These are phyloP conservation scores for Geophilus truncorum DNA, from an alignment of 2,888 invertebrate species.

Conservation along the genomic window DNA sequence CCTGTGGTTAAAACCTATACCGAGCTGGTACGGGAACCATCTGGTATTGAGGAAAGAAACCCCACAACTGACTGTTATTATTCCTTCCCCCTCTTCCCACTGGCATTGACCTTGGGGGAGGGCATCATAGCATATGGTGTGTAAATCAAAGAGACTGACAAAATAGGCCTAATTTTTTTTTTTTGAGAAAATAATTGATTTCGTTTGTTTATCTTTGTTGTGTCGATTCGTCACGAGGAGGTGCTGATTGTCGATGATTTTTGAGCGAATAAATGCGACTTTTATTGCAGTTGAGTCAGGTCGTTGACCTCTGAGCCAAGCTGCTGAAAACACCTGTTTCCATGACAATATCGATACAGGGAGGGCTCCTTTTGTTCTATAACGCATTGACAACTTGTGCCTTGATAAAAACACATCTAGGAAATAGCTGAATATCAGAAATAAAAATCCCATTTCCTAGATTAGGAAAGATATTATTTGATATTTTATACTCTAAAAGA, in stretches of 20 bases:
- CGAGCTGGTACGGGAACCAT: background rate
- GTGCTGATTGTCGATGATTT: background rate
- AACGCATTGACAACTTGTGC: background rate
- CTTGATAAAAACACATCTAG: background rate
- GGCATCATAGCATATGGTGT: background rate
- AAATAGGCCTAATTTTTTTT: too few species aligned
- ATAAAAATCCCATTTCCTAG: too few species aligned
- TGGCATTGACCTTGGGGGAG: slow-evolving; percentile 22
- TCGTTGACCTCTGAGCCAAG: background rate
- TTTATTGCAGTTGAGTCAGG: background rate
- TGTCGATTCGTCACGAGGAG: background rate
- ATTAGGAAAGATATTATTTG: too few species aligned
- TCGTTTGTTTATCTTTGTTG: background rate
- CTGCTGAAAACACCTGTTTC: slow-evolving; percentile 17
- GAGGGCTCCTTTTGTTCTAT: slow-evolving; percentile 6
- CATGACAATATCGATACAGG: slow-evolving; percentile 15
- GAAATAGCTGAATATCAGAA: background rate
- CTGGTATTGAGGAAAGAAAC: too few species aligned
- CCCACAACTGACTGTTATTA: background rate
- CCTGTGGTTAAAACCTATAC: background rate
- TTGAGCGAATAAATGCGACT: background rate
- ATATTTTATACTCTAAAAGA: background rate
- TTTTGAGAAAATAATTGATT: background rate
- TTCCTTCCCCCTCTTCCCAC: background rate
- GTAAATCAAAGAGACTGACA: background rate